phyloP scores from a whole-genome alignment of 2,797 vertebrate genomes.

The Gambelia wislizenii region DNA sequence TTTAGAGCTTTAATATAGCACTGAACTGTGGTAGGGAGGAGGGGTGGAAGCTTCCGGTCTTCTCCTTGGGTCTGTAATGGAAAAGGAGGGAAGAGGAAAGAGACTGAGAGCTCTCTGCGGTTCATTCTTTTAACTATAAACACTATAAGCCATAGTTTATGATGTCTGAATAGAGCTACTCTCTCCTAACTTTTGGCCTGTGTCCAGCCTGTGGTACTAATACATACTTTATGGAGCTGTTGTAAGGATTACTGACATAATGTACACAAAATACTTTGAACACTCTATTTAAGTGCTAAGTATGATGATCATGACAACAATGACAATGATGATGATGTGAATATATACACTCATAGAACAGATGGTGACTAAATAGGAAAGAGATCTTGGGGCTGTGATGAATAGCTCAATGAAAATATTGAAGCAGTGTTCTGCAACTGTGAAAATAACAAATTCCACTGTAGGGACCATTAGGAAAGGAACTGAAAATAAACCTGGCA shows the following conservation, averaged over 20 bases:
- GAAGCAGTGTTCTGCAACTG: not conserved
- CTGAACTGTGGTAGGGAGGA: not conserved
- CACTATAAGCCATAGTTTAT: not conserved
- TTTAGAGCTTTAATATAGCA: not conserved
- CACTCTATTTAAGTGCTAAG: not conserved
- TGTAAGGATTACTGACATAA: not conserved
- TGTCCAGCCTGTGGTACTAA: not conserved
- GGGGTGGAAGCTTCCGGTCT: not conserved
- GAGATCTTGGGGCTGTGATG: not conserved
- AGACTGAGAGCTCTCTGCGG: not conserved
- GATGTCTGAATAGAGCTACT: not conserved
- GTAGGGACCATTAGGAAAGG: not conserved
- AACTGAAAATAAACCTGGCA: not conserved
- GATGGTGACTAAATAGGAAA: not conserved
- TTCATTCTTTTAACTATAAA: not conserved
- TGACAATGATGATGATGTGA: not conserved
- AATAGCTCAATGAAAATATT: not conserved
- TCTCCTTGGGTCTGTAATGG: not conserved
- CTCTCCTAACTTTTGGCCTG: not conserved
- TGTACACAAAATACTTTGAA: not conserved
- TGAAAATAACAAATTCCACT: not conserved
- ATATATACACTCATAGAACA: not conserved
- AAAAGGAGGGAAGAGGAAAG: not conserved
- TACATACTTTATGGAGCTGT: not conserved
- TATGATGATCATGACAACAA: not conserved